Conservation (phyloP, 1,140 invertebrate genomes). For the Odontomachus brunneus region DNA sequence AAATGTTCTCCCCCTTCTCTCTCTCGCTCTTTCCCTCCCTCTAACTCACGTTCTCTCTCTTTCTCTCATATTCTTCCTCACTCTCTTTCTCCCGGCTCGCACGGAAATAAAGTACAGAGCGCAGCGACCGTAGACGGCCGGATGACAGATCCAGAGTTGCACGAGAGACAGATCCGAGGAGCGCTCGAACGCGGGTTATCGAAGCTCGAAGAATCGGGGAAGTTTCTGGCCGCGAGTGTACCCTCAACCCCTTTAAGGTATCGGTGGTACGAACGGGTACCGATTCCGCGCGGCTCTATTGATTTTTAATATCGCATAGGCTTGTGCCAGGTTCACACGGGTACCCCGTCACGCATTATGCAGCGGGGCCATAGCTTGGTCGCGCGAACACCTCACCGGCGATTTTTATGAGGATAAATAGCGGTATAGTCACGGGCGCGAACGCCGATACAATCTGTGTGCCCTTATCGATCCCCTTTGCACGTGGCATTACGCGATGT, state of each 20-base stretch:
- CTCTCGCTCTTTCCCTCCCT: no score
- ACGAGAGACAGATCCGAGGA: background rate
- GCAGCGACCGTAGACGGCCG: background rate
- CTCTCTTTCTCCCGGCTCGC: background rate
- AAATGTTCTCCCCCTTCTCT: background rate
- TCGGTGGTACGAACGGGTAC: constrained; percentile 64
- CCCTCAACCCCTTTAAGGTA: constrained; percentile 5
- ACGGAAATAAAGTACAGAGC: constrained; percentile 8
- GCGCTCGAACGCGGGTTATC: no score
- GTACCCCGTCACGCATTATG: constrained; percentile 65
- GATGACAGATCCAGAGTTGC: no score
- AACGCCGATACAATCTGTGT: constrained; percentile 21
- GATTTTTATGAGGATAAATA: constrained; percentile 36
- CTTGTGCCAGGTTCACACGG: constrained; percentile 64
- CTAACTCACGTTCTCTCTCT: no score
- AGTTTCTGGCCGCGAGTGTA: constrained; percentile 1
- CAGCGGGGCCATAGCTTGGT: constrained; percentile 22
- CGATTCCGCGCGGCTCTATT: constrained; percentile 60
- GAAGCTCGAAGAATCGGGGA: constrained; percentile 12
- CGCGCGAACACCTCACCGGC: constrained; percentile 13
- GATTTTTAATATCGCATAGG: constrained; percentile 70
- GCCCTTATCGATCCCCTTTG: constrained; percentile 31
- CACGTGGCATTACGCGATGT: background rate
- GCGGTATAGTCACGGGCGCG: background rate
- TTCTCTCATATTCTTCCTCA: no score